A percentile compares a stretch with the other conserved stretches of the same genome.
Conservation (phyloP, 2,113 vertebrate genomes). For the Erythrolamprus reginae region DNA sequence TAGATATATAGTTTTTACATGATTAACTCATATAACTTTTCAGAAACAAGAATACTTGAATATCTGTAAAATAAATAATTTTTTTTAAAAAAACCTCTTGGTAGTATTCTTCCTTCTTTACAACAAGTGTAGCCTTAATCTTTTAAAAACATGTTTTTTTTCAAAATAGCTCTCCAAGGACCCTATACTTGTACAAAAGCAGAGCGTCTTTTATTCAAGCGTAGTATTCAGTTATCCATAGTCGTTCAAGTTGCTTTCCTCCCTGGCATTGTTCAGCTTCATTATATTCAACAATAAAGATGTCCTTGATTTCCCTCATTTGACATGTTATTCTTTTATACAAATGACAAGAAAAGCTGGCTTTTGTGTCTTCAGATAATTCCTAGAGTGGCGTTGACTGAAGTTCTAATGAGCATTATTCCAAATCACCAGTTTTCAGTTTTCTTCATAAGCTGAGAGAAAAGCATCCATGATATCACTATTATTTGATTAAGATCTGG, state of each 20-base stretch:
- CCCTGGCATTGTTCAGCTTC: slow-evolving; percentile 46
- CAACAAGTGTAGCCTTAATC: not conserved
- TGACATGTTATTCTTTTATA: slow-evolving; percentile 14
- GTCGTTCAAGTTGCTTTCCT: slow-evolving; percentile 53
- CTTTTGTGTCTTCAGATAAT: slow-evolving; percentile 5
- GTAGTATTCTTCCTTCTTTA: not conserved
- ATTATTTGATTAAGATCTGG: not conserved
- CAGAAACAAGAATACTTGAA: not conserved
- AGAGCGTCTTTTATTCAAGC: slow-evolving; percentile 22
- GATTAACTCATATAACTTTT: not conserved
- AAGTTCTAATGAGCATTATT: not conserved
- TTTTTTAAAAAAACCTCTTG: not conserved
- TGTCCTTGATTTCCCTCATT: slow-evolving; percentile 58
- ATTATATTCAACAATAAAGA: slow-evolving; percentile 46
- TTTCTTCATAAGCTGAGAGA: not conserved
- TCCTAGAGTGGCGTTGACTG: not conserved
- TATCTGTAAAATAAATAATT: not conserved
- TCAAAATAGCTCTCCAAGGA: fast-evolving
- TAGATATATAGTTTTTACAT: not conserved
- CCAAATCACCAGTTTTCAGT: not conserved
- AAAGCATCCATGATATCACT: not conserved
- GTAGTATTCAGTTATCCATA: slow-evolving; percentile 55
- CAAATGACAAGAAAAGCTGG: not conserved
- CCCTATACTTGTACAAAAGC: slow-evolving; percentile 8
- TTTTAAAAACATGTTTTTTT: not conserved